Evolutionary conservation across 2,797 vertebrate genomes (phyloP).

Genomic region (Nannoperca australis): DNA sequence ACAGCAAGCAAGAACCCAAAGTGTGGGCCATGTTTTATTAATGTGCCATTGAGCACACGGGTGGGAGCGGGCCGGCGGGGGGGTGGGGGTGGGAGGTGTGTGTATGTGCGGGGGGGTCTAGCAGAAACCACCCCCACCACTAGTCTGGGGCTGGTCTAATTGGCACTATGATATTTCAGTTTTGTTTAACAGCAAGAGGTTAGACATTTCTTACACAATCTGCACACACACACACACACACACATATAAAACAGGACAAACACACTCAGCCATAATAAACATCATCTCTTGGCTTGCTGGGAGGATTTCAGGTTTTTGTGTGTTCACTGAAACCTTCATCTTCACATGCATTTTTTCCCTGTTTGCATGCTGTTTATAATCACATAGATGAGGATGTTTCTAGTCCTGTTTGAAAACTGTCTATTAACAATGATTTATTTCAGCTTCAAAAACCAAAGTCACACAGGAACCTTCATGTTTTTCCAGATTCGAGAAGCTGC

Average conservation of each 20-base stretch:
- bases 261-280: not conserved
- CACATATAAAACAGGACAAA: not conserved
- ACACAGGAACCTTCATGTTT: not conserved
- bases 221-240: constrained; percentile 31
- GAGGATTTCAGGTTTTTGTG: not conserved
- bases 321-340: not conserved
- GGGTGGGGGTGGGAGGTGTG: not conserved
- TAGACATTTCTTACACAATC: constrained; percentile 68
- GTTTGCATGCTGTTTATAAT: not conserved
- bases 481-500: not conserved
- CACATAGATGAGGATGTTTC: not conserved
- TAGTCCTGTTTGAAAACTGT: not conserved
- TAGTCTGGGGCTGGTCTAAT: constrained; percentile 83
- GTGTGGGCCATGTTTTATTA: constrained; percentile 95
- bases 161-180: constrained; percentile 84
- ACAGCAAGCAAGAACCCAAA: constrained; percentile 86
- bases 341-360: not conserved
- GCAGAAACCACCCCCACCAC: constrained; percentile 55
- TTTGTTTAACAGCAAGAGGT: constrained; percentile 84
- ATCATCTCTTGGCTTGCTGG: not conserved
- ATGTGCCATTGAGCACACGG: constrained; percentile 85
- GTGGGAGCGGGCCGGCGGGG: constrained; percentile 46
- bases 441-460: not conserved
- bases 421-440: not conserved
- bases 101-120: not conserved